Base-by-base conservation (phyloP, 2,797 vertebrate genomes). In the Thripadectes ignobilis region DNA sequence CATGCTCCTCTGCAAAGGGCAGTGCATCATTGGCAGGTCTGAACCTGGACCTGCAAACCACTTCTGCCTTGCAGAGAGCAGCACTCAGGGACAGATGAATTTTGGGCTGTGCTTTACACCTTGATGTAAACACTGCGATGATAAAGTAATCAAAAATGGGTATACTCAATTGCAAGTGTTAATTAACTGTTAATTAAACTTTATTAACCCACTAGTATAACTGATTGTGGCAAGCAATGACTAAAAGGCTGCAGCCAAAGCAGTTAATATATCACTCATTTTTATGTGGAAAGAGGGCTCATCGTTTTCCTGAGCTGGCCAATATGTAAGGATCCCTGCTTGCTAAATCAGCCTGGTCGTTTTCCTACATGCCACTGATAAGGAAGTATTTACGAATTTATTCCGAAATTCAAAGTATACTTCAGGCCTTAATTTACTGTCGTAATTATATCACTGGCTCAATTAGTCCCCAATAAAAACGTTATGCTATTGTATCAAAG, bases 391-490 rank as follows among this genome's bases (percentile, higher is more conserved):
- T 92, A 92, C 82, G 18, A 91, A 94, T 93, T 92, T 89, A 83
- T 85, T 93, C 77, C 73, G 79, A 93, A 92, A 95, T 95, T 93
- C 51, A 57, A 93, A 96, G 95, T 92, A 94, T 85, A 90, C 93
- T 55, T 97, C 96, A 94, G 88, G 29, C 89, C 87, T 85, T 96
- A 84, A 97, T 98, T 97, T 97, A 95, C 51, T 76, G 89, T 77
- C 51, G 90, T 94, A 97, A 98, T 98, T 97, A 97, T 92, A 95
- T 82, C 97, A 94, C 75, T 92, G 95, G 96, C 96, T 97, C 94
- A 96, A 96, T 97, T 97, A 97, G 95, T 69, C 72, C 93, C 94
- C 90, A 92, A 76, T 95, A 90, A 96, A 97, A 97, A 76, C 9
- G 93, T 88, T 82, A 83, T 34, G 76, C 69, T 82, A 52, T 91